Percentiles rank a stretch among this genome's conserved stretches.
Evolutionary conservation across 2,797 vertebrate genomes (phyloP).

Genomic region (Delichon dasypus): DNA sequence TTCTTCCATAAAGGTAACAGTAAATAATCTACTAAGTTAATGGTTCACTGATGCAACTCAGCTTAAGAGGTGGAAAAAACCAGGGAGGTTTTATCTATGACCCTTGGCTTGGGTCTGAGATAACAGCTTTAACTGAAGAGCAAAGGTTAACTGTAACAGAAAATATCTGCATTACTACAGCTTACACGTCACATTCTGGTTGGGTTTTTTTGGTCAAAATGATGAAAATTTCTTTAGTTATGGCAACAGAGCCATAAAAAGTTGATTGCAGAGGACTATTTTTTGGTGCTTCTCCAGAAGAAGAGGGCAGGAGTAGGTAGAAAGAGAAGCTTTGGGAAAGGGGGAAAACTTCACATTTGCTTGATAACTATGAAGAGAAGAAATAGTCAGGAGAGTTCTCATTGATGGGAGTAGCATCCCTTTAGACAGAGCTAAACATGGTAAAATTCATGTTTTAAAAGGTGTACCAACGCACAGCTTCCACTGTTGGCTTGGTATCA

Average conservation of each 20-base stretch:
- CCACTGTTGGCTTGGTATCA: not conserved
- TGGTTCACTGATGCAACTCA: constrained; percentile 54
- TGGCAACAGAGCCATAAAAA: not conserved
- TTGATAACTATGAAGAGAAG: not conserved
- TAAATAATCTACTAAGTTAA: constrained; percentile 65
- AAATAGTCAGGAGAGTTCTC: not conserved
- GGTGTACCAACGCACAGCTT: not conserved
- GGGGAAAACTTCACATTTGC: not conserved
- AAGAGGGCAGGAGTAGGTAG: not conserved
- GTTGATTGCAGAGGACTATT: not conserved
- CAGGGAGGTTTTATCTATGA: constrained; percentile 60
- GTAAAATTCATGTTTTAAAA: not conserved
- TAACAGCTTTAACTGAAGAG: constrained; percentile 61
- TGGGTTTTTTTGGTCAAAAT: not conserved
- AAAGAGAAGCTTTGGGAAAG: not conserved
- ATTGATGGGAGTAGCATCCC: not conserved
- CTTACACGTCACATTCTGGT: not conserved
- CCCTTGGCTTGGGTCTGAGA: constrained; percentile 65
- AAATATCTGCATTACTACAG: not conserved
- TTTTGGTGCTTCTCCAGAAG: not conserved
- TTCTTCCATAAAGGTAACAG: constrained; percentile 45
- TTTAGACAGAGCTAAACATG: not conserved
- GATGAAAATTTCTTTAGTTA: not conserved
- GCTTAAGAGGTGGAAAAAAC: constrained; percentile 29
- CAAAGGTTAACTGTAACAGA: constrained; percentile 69